Conservation (phyloP, 2,888 invertebrate genomes). For the Aphidius colemani region DNA sequence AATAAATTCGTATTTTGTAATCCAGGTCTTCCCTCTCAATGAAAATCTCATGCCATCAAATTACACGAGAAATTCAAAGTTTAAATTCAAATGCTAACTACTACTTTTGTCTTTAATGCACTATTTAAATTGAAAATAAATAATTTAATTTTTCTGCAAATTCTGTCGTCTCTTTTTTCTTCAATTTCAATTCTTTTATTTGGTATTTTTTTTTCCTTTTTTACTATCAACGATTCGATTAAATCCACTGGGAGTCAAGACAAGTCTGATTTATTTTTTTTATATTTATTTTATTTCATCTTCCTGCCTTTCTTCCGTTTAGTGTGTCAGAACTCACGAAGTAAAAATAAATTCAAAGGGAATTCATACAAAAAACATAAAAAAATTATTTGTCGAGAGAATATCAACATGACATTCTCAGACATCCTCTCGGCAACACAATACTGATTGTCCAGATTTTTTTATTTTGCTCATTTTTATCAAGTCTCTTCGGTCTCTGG, state of each 20-base stretch:
- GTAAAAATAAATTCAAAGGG: neutral
- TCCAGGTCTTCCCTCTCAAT: constrained; percentile 6
- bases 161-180: constrained; percentile 16
- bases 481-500: neutral
- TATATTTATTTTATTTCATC: neutral
- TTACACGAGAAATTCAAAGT: too few species aligned
- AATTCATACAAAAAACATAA: neutral
- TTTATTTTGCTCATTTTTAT: neutral
- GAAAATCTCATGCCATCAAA: neutral
- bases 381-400: constrained; percentile 8
- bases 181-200: constrained; percentile 23
- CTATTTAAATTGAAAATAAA: neutral
- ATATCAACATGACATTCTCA: constrained; percentile 18
- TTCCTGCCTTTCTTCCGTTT: neutral
- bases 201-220: too few species aligned
- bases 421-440: constrained; percentile 5
- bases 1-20: constrained; percentile 1
- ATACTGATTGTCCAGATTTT: constrained; percentile 12
- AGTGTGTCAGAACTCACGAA: neutral
- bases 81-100: too few species aligned
- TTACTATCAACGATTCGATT: constrained; percentile 35
- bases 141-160: neutral
- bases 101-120: neutral
- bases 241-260: constrained; percentile 34
- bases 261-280: constrained; percentile 6